phyloP scores from a whole-genome alignment of 2,797 vertebrate genomes.

The Aulostomus chinensis region DNA sequence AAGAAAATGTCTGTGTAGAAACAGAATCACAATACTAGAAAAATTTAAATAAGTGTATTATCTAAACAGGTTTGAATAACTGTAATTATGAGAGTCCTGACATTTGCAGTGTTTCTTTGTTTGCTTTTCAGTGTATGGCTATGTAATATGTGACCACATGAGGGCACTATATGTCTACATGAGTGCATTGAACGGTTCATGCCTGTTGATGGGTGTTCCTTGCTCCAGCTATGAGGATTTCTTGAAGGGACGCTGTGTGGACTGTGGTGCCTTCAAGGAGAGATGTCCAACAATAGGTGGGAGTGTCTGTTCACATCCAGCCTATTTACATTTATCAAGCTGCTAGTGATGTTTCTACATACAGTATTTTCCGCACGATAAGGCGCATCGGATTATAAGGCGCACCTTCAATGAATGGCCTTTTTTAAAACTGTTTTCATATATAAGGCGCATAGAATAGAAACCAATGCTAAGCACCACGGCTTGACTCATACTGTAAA shows the following conservation, averaged over 20 bases:
- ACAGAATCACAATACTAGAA: too few species aligned
- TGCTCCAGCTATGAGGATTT: conserved; percentile 87
- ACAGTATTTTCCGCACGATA: too few species aligned
- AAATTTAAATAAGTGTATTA: too few species aligned
- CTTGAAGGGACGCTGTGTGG: conserved; percentile 81
- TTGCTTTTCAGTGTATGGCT: conserved; percentile 86
- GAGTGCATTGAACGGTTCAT: conserved; percentile 84
- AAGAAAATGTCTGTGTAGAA: too few species aligned
- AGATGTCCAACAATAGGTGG: conserved; percentile 91
- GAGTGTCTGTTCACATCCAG: too few species aligned
- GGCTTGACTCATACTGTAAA: too few species aligned
- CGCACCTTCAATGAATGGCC: too few species aligned
- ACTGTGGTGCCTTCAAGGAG: conserved; percentile 79
- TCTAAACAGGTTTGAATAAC: neutral
- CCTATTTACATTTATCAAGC: neutral
- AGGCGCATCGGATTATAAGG: too few species aligned
- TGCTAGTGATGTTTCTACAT: neutral
- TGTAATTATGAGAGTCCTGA: too few species aligned
- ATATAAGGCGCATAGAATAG: too few species aligned
- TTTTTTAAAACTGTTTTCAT: too few species aligned
- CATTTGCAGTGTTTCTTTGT: conserved; percentile 28
- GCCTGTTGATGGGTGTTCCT: conserved; percentile 84
- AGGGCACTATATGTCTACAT: conserved; percentile 92
- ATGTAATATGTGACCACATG: conserved; percentile 97
- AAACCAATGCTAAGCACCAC: too few species aligned